Evolutionary conservation across 2,113 vertebrate genomes (phyloP), one percentile per base, ranked within the genome.

Genomic region (Vicugna pacos): DNA sequence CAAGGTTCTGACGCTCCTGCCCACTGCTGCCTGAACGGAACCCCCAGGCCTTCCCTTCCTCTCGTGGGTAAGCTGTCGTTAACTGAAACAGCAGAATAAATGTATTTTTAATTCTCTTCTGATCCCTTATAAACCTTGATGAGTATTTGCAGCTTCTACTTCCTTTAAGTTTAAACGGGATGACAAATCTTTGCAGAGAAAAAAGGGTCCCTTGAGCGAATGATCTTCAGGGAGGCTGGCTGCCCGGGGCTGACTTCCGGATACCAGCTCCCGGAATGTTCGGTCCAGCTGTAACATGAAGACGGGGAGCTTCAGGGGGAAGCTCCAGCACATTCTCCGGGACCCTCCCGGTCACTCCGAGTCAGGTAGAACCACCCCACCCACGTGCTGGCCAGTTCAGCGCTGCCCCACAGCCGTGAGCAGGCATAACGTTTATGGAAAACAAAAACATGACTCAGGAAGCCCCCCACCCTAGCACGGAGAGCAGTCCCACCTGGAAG

Each of bases 261-360:
- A 42, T 42, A 42, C 48, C 48, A 60, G 72, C 16, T 46, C 81
- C 52, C 6, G 1, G 15, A 52, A 82, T 0, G 3, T 17, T 28
- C 6, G 42, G 75, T 20, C 17, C 3, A 3, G 32, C 4, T 1
- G 20, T 42, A 30, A 14, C 24, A 15, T 19, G 4, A 72, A 70
- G n/a, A 19, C 22, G 15, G 32, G 28, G 79, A 24, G 42, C 46
- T 54, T 92, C 26, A 54, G n/a, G 9, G 7, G 3, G 24, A 81
- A 69, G 26, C 42, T 20, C 2, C 11, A 5, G 2, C 16, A 0
- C 35, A 5, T 6, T 1, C 1, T 58, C 5, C 1, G 0, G 32
- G 64, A 16, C 17, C 1, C 17, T 52, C 17, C 0, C 4, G 0
- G 32, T 15, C 28, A 13, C 48, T 4, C 8, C 8, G 22, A 46